Conservation (phyloP, 2,888 invertebrate species). For the Platycheirus rosarum region DNA sequence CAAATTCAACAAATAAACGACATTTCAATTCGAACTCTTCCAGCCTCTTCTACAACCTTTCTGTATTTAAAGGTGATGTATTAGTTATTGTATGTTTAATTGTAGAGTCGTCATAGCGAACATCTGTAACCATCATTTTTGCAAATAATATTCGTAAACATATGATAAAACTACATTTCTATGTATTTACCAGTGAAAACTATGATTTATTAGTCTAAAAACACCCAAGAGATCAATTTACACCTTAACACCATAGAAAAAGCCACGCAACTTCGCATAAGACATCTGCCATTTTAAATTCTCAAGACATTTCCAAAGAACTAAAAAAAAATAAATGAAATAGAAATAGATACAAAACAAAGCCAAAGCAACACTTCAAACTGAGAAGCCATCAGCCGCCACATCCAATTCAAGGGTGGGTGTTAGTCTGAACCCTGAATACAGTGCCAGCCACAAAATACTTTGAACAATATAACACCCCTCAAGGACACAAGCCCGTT, state of each 20-base stretch:
- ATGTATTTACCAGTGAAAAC: too few relatives aligned
- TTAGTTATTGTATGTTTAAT: too few relatives aligned
- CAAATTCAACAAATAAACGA: too few relatives aligned
- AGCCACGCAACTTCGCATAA: constrained; percentile 39
- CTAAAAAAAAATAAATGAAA: constrained; percentile 9
- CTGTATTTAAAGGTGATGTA: too few relatives aligned
- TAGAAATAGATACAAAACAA: constrained; percentile 34
- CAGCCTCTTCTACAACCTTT: too few relatives aligned
- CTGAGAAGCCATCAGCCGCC: constrained; percentile 60
- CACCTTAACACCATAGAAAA: constrained; percentile 27
- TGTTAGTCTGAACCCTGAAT: constrained; percentile 32
- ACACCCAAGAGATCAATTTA: too few relatives aligned
- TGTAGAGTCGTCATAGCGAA: too few relatives aligned
- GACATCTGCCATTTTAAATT: constrained; percentile 72
- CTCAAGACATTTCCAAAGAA: constrained; percentile 56
- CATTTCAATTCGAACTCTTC: too few relatives aligned
- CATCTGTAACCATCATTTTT: too few relatives aligned
- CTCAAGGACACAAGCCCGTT: constrained; percentile 41
- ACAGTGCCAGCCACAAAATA: constrained; percentile 25
- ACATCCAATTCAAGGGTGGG: constrained; percentile 49
- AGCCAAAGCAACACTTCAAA: constrained; percentile 60
- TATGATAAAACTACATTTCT: too few relatives aligned
- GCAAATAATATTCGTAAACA: too few relatives aligned
- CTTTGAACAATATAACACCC: constrained; percentile 13
- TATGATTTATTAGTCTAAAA: too few relatives aligned